Evolutionary conservation across 2,113 vertebrate genomes (phyloP).

Genomic region (Pomatostomus ruficeps): DNA sequence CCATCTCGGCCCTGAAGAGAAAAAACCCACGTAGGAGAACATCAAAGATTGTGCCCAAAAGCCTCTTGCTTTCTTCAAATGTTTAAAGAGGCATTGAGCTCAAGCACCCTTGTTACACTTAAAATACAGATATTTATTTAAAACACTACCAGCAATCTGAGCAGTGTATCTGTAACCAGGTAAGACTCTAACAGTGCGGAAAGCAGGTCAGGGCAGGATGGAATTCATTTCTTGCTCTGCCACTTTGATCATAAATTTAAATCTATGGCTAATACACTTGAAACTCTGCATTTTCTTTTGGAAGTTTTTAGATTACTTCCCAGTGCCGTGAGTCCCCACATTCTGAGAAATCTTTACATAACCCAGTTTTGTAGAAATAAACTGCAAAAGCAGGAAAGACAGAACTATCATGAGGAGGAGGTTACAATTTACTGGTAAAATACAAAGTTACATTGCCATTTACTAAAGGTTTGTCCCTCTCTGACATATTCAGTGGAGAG

Average conservation of each 20-base stretch:
- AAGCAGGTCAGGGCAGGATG: neutral
- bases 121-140: neutral
- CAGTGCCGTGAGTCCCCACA: neutral
- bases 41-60: neutral
- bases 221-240: neutral
- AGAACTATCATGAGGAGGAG: neutral
- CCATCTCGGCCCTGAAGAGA: constrained; percentile 81
- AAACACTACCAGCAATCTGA: neutral
- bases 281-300: neutral
- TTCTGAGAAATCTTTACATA: neutral
- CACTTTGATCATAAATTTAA: neutral
- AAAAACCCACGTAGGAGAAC: neutral
- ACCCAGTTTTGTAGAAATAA: neutral
- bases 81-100: neutral
- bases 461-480: neutral
- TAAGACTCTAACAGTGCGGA: neutral
- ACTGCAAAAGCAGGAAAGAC: neutral
- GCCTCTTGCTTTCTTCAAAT: neutral
- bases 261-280: neutral
- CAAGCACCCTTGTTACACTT: neutral
- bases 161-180: neutral
- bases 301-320: neutral
- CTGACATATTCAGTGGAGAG: neutral
- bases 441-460: neutral
- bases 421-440: neutral